These are phyloP conservation scores for Butastur rufipennis DNA, from an alignment of 2,113 vertebrate genomes.

Conservation along the genomic window DNA sequence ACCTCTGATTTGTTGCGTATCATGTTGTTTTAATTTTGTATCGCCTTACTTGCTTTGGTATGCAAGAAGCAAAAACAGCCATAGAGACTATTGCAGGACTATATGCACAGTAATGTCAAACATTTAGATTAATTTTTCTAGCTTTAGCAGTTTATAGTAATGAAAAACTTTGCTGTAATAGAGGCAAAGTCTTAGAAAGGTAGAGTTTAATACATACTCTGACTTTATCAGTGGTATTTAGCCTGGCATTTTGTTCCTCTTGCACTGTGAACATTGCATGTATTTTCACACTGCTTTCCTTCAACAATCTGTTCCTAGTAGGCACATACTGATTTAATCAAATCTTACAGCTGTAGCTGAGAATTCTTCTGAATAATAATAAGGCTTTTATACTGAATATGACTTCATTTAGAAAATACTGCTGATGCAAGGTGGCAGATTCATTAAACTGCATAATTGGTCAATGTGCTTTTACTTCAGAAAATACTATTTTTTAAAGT, in stretches of 20 bases:
- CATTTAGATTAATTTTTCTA: background rate
- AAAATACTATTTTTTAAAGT: background rate
- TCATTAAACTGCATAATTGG: conserved; percentile 63
- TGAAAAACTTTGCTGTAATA: background rate
- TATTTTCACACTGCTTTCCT: conserved; percentile 38
- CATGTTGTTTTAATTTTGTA: background rate
- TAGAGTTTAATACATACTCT: background rate
- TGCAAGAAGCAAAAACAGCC: background rate
- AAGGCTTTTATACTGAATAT: conserved; percentile 49
- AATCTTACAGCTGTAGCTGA: conserved; percentile 57
- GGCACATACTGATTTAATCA: conserved; percentile 66
- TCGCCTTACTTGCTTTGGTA: background rate
- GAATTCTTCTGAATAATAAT: conserved; percentile 64
- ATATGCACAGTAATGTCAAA: background rate
- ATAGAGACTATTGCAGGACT: background rate
- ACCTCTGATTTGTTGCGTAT: background rate
- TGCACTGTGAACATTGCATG: background rate
- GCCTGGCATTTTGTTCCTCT: background rate
- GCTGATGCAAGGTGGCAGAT: conserved; percentile 57
- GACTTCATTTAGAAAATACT: conserved; percentile 65
- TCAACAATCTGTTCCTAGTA: conserved; percentile 49
- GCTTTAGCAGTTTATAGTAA: background rate
- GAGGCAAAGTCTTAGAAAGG: background rate
- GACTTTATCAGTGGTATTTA: background rate
- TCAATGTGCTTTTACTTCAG: conserved; percentile 27